Percentiles rank a stretch among this genome's conserved stretches.
Evolutionary conservation across 2,888 invertebrate species (phyloP).

Genomic region (Idaea straminata): DNA sequence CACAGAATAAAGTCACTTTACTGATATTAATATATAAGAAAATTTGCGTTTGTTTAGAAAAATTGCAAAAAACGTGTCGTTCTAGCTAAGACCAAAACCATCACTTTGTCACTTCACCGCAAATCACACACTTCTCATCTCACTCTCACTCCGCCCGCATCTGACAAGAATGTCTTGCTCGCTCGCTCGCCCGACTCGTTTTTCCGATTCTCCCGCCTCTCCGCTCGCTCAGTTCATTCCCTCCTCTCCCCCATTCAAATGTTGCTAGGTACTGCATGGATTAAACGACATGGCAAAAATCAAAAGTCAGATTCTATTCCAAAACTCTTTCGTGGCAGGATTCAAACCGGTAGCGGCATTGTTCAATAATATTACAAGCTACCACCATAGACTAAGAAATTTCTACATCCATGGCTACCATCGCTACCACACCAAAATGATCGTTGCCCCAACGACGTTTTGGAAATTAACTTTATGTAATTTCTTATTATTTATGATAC

Average conservation of each 20-base stretch:
- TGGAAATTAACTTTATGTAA: too few relatives aligned
- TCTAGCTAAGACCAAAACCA: not conserved
- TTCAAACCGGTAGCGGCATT: too few relatives aligned
- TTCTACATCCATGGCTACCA: too few relatives aligned
- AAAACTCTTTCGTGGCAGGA: too few relatives aligned
- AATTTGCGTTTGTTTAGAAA: not conserved
- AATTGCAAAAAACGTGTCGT: not conserved
- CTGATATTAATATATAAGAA: not conserved
- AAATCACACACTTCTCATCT: not conserved
- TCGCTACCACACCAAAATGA: too few relatives aligned
- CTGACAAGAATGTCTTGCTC: not conserved
- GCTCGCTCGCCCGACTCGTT: not conserved
- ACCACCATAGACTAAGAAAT: too few relatives aligned
- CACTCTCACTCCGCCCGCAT: constrained; percentile 1
- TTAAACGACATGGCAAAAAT: too few relatives aligned
- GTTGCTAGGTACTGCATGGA: not conserved
- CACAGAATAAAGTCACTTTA: not conserved
- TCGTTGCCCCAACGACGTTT: too few relatives aligned
- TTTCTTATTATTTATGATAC: too few relatives aligned
- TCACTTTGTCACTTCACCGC: not conserved
- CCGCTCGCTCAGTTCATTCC: not conserved
- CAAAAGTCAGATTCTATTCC: too few relatives aligned
- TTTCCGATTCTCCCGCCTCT: not conserved
- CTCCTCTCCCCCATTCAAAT: not conserved
- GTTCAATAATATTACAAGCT: too few relatives aligned